Conservation (phyloP, 1,140 invertebrate genomes). For the Acromyrmex charruanus region DNA sequence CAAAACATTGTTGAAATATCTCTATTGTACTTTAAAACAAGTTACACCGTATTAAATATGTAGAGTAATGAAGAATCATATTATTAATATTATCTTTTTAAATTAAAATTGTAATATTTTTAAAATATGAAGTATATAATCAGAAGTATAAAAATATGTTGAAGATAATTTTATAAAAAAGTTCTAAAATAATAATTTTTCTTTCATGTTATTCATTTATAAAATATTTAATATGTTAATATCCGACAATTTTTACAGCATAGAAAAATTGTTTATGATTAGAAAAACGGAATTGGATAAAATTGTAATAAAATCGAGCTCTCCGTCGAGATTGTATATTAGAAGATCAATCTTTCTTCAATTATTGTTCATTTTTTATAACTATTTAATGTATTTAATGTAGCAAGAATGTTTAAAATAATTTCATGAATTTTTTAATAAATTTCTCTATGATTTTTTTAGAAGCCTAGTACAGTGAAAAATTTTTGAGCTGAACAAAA, state of each 20-base stretch:
- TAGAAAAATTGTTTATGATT: background rate
- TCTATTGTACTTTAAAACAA: background rate
- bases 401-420: too few species aligned
- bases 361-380: background rate
- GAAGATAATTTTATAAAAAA: background rate
- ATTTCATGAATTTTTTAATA: too few species aligned
- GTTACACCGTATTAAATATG: background rate
- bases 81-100: background rate
- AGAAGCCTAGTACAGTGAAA: too few species aligned
- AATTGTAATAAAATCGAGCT: constrained; percentile 41
- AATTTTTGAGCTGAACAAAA: too few species aligned
- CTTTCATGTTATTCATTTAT: background rate
- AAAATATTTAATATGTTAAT: background rate
- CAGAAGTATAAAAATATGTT: background rate
- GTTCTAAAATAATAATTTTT: background rate
- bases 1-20: constrained; percentile 22
- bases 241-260: background rate
- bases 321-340: background rate
- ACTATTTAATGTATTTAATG: too few species aligned
- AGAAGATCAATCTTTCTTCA: background rate
- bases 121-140: background rate
- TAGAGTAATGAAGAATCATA: background rate
- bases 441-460: too few species aligned
- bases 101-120: background rate
- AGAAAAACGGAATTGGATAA: constrained; percentile 23